phyloP scores from a whole-genome alignment of 35 echinoderm and acorn worm species.

The Apostichopus parvimensis region DNA sequence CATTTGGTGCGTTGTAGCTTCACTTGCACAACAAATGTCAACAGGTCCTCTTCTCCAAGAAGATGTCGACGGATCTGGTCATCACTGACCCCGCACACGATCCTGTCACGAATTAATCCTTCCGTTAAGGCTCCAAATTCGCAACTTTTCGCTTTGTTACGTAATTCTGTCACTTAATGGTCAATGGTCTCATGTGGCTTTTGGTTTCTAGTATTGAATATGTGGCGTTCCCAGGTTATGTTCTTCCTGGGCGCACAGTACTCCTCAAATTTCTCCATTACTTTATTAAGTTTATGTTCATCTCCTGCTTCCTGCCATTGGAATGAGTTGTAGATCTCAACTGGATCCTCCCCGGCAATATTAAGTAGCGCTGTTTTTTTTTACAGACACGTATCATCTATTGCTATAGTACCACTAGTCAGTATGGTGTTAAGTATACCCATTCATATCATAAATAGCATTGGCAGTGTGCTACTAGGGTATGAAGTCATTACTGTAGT shows the following conservation, averaged over 20 bases:
- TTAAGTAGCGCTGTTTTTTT: background rate
- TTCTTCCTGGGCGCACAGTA: constrained; percentile 31
- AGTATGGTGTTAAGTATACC: too few species aligned
- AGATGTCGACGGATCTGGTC: background rate
- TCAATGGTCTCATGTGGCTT: background rate
- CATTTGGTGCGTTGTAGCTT: too few species aligned
- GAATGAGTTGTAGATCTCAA: constrained; percentile 49
- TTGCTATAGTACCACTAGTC: too few species aligned
- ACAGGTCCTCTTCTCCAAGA: constrained; percentile 21
- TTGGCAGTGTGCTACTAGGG: too few species aligned
- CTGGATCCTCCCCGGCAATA: constrained; percentile 8
- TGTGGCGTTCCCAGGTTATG: constrained; percentile 24
- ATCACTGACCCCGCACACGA: background rate
- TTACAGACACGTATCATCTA: too few species aligned
- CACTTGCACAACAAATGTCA: background rate
- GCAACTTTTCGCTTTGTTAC: constrained; percentile 21
- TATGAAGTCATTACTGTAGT: too few species aligned
- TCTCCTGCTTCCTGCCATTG: background rate
- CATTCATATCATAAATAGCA: too few species aligned
- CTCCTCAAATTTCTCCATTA: background rate
- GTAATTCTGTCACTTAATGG: constrained; percentile 6
- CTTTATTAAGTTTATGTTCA: background rate
- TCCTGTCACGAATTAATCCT: constrained; percentile 10
- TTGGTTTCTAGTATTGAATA: constrained; percentile 41
- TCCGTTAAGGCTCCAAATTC: constrained; percentile 15